A percentile compares a stretch with the other conserved stretches of the same genome.
These are phyloP conservation scores for Lepetodrilus schrolli DNA, from an alignment of 2,888 invertebrate species.

Conservation along the genomic window DNA sequence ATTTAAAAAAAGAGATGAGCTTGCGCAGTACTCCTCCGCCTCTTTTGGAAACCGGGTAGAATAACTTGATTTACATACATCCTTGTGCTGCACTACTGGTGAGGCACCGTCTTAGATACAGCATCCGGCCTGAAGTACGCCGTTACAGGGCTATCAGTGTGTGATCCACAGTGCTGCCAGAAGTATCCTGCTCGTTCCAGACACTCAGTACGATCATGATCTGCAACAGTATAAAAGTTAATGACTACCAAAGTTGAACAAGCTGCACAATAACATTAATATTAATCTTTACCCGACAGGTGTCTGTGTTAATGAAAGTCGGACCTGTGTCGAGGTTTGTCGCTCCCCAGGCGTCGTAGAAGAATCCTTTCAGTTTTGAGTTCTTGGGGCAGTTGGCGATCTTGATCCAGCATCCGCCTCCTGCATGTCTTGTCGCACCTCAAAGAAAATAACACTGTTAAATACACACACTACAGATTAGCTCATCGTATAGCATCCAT, in stretches of 20 bases:
- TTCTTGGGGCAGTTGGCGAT: slow-evolving; percentile 44
- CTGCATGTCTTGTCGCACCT: slow-evolving; percentile 49
- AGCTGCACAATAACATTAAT: too few relatives aligned
- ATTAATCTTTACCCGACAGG: background rate
- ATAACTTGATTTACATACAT: too few relatives aligned
- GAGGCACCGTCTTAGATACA: background rate
- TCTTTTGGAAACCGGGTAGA: too few relatives aligned
- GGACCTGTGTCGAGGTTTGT: slow-evolving; percentile 43
- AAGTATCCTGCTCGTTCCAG: slow-evolving; percentile 41
- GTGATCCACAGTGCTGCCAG: slow-evolving; percentile 46
- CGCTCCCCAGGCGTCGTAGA: slow-evolving; percentile 52
- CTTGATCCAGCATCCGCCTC: slow-evolving; percentile 58
- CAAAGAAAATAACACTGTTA: background rate
- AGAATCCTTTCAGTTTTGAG: slow-evolving; percentile 30
- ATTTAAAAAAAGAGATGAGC: too few relatives aligned
- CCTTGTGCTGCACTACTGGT: too few relatives aligned
- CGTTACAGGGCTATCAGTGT: slow-evolving; percentile 39
- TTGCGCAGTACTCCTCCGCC: too few relatives aligned
- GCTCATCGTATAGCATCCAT: too few relatives aligned
- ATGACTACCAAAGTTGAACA: too few relatives aligned
- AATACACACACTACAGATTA: too few relatives aligned
- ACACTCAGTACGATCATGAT: slow-evolving; percentile 34
- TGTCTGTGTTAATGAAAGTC: background rate
- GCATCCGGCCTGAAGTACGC: slow-evolving; percentile 42
- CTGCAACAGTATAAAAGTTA: background rate